These are phyloP conservation scores for Volucella zonaria DNA, from an alignment of 2,888 invertebrate species.

Conservation along the genomic window DNA sequence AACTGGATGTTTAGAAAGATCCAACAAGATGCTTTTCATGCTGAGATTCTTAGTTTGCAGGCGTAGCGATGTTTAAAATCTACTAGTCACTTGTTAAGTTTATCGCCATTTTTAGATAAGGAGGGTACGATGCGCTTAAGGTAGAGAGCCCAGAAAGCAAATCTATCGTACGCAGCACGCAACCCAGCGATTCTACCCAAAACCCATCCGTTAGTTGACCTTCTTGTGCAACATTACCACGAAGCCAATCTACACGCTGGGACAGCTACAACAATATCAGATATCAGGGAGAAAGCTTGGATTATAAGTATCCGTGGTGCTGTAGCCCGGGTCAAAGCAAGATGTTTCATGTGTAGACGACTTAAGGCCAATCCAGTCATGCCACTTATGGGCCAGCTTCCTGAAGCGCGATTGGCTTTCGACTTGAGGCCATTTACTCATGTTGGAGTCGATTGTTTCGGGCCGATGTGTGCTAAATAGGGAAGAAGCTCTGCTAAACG, in stretches of 20 bases:
- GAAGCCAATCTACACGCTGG: conserved; percentile 1
- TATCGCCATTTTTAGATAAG: conserved; percentile 6
- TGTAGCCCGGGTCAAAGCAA: neutral
- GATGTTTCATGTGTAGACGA: conserved; percentile 2
- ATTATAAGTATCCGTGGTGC: conserved; percentile 8
- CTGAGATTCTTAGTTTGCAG: conserved; percentile 4
- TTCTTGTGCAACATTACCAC: conserved; percentile 6
- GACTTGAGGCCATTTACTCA: no score
- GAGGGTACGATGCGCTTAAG: conserved; percentile 4
- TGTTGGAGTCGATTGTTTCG: no score
- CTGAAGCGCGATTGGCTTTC: no score
- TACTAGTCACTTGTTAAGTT: neutral
- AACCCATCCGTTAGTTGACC: conserved; percentile 6
- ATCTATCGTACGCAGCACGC: neutral
- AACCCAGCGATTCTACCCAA: conserved; percentile 11
- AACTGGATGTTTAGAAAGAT: conserved; percentile 24
- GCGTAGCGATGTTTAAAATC: neutral
- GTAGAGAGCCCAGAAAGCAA: conserved; percentile 14
- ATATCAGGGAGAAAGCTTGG: conserved; percentile 23
- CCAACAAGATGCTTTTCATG: conserved; percentile 22
- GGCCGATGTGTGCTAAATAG: no score
- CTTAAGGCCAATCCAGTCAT: neutral
- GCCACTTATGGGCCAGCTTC: no score
- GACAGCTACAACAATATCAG: conserved; percentile 9
- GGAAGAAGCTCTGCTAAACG: no score